Evolutionary conservation across 2,797 vertebrate species (phyloP).

Genomic region (Gymnoscopelus braueri): DNA sequence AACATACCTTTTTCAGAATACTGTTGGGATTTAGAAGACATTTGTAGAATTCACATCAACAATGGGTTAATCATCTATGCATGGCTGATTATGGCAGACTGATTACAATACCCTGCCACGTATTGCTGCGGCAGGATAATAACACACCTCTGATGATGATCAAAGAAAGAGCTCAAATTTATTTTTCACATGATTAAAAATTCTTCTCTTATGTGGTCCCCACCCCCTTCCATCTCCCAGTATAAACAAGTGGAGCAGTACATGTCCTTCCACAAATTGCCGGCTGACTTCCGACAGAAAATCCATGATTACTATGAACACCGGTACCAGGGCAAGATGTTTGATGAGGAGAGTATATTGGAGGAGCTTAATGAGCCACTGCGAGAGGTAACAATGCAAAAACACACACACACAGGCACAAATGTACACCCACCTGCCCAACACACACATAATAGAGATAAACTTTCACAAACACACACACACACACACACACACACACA

Average conservation of each 20-base stretch:
- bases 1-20: too few species aligned
- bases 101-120: too few species aligned
- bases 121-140: too few species aligned
- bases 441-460: background rate
- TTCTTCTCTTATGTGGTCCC: background rate
- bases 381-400: conserved; percentile 84
- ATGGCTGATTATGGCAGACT: too few species aligned
- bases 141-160: too few species aligned
- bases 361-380: conserved; percentile 95
- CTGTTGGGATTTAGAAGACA: too few species aligned
- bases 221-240: conserved; percentile 66
- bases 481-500: conserved; percentile 1
- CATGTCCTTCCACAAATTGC: conserved; percentile 99
- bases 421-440: conserved; percentile 14
- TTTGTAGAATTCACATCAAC: too few species aligned
- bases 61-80: too few species aligned
- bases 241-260: conserved; percentile 99
- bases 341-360: conserved; percentile 97
- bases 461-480: background rate
- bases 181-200: background rate
- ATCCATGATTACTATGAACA: conserved; percentile 99
- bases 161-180: too few species aligned
- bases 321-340: conserved; percentile 99
- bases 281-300: conserved; percentile 95
- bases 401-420: conserved; percentile 13